phyloP scores from a whole-genome alignment of 1,140 invertebrate species.

The Venturia canescens region DNA sequence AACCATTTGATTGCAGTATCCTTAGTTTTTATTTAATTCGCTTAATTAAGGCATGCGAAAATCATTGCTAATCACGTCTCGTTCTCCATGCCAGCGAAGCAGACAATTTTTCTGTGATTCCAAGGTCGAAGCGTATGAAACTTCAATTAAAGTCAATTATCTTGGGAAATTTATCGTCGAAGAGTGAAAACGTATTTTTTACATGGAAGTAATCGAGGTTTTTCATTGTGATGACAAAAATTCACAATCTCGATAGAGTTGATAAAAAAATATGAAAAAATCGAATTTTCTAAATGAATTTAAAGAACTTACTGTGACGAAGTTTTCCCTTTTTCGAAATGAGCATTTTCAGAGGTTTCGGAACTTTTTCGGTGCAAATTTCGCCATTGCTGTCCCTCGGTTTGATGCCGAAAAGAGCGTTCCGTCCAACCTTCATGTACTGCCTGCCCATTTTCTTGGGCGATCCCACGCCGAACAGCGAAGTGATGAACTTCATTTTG shows the following conservation, averaged over 20 bases:
- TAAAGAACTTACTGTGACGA: conserved; percentile 84
- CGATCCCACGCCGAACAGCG: conserved; percentile 71
- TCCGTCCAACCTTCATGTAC: conserved; percentile 85
- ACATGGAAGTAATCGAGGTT: not conserved
- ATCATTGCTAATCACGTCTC: no score
- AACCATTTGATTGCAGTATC: no score
- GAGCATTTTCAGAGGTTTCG: conserved; percentile 84
- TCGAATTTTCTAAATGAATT: no score
- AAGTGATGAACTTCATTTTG: conserved; percentile 74
- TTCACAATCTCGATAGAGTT: no score
- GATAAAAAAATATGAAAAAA: not conserved
- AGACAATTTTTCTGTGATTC: no score
- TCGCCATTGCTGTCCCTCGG: conserved; percentile 67
- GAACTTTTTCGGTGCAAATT: conserved; percentile 76
- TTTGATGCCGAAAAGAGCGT: conserved; percentile 82
- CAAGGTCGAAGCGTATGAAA: not conserved
- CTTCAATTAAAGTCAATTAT: not conserved
- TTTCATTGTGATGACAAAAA: no score
- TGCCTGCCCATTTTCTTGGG: conserved; percentile 79
- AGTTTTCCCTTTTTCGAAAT: conserved; percentile 86
- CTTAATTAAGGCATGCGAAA: no score
- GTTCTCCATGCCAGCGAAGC: no score
- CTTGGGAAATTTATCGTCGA: not conserved
- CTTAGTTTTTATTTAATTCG: no score
- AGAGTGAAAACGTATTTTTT: not conserved